phyloP scores from a whole-genome alignment of 2,888 invertebrate genomes.

The Parnassius glacialis region DNA sequence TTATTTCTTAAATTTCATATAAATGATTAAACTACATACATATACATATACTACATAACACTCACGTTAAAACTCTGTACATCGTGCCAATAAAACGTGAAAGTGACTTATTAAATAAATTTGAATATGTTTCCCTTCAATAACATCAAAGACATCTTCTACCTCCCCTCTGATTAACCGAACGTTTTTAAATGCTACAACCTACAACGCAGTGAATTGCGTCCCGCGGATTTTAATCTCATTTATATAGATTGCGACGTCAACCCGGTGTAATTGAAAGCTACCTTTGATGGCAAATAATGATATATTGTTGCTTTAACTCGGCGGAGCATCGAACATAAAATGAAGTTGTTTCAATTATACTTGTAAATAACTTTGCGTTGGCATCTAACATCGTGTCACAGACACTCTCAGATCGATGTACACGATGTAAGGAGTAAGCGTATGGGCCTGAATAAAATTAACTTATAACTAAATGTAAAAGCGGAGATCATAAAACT shows the following conservation, averaged over 20 bases:
- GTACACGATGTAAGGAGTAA: no score
- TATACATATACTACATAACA: no score
- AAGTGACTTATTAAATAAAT: conserved; percentile 14
- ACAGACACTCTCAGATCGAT: no score
- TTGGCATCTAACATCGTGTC: no score
- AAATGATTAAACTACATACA: no score
- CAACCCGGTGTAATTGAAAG: conserved; percentile 19
- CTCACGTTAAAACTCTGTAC: no score
- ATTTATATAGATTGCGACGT: conserved; percentile 5
- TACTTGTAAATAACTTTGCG: no score
- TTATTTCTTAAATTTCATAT: no score
- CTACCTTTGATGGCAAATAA: conserved; percentile 22
- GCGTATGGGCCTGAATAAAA: no score
- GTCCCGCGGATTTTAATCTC: conserved; percentile 18
- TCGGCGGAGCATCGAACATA: background rate
- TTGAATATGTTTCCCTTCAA: conserved; percentile 8
- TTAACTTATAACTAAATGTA: no score
- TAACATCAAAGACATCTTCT: conserved; percentile 11
- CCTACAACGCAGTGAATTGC: conserved; percentile 2
- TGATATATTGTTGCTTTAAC: conserved; percentile 17
- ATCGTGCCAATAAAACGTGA: background rate
- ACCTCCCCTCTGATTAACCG: background rate
- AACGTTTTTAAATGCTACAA: conserved; percentile 8
- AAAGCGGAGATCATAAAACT: no score
- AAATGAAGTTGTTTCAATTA: no score